Evolutionary conservation across 2,888 invertebrate genomes (phyloP).

Genomic region (Rapana venosa): DNA sequence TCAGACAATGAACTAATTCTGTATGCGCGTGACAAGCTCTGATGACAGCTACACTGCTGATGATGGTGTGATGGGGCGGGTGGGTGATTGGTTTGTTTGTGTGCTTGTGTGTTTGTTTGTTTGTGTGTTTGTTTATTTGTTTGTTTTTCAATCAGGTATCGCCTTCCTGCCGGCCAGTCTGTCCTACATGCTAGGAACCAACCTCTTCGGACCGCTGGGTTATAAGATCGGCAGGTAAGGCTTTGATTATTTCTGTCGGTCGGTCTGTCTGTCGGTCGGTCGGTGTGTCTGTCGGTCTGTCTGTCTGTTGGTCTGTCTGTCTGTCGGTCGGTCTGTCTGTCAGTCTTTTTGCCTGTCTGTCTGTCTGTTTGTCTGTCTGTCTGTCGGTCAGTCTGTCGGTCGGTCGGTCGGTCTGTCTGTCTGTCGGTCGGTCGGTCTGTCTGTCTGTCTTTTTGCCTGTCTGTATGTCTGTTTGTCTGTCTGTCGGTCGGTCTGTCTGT

Average conservation of each 20-base stretch:
- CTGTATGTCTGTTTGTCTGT: no score
- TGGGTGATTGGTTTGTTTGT: background rate
- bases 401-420: no score
- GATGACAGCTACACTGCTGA: no score
- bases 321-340: no score
- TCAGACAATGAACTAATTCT: no score
- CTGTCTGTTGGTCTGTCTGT: background rate
- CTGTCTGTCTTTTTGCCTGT: no score
- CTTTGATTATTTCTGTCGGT: background rate
- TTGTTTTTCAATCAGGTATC: slow-evolving; percentile 81
- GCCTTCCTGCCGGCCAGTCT: slow-evolving; percentile 92
- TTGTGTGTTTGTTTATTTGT: background rate
- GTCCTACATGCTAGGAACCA: slow-evolving; percentile 90
- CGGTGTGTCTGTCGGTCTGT: background rate
- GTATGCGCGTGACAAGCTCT: no score
- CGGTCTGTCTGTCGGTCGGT: background rate
- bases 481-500: no score
- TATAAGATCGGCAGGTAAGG: slow-evolving; percentile 82
- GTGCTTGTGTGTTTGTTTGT: no score
- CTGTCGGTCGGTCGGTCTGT: no score
- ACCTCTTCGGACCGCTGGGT: slow-evolving; percentile 86
- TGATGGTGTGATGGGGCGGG: background rate
- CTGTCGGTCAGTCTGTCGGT: background rate
- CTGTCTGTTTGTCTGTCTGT: background rate
- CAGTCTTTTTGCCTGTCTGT: no score